Conservation (phyloP, 2,888 invertebrate genomes). For the Sthenelais limicola region DNA sequence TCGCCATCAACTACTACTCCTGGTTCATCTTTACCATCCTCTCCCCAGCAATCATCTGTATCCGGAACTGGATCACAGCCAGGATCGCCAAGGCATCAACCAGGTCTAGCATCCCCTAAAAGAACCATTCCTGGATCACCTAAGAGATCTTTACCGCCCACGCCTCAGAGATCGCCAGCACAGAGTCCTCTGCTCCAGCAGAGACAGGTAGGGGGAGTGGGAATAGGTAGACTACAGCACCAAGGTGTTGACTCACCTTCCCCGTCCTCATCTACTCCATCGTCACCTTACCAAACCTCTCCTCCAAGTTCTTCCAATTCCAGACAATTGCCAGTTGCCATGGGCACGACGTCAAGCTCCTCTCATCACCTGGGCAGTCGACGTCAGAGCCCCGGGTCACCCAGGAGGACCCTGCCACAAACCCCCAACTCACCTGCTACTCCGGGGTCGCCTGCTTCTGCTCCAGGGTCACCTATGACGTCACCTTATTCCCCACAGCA, state of each 20-base stretch:
- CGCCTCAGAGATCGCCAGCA: neutral
- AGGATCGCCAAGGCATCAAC: neutral
- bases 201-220: neutral
- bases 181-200: neutral
- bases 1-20: too few relatives aligned
- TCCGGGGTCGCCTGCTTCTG: neutral
- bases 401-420: slow-evolving; percentile 11
- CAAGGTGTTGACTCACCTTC: too few relatives aligned
- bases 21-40: too few relatives aligned
- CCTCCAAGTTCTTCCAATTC: too few relatives aligned
- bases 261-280: neutral
- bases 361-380: neutral
- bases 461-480: too few relatives aligned
- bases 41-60: too few relatives aligned
- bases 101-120: slow-evolving; percentile 5
- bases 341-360: neutral
- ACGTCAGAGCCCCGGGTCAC: slow-evolving; percentile 5
- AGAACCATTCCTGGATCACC: neutral
- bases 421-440: neutral
- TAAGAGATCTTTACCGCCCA: slow-evolving; percentile 12
- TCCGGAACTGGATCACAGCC: too few relatives aligned
- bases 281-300: too few relatives aligned
- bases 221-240: neutral
- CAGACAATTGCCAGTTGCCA: too few relatives aligned
- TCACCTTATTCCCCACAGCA: neutral